phyloP scores from a whole-genome alignment of 2,888 invertebrate species.

The Bellardia pandia region DNA sequence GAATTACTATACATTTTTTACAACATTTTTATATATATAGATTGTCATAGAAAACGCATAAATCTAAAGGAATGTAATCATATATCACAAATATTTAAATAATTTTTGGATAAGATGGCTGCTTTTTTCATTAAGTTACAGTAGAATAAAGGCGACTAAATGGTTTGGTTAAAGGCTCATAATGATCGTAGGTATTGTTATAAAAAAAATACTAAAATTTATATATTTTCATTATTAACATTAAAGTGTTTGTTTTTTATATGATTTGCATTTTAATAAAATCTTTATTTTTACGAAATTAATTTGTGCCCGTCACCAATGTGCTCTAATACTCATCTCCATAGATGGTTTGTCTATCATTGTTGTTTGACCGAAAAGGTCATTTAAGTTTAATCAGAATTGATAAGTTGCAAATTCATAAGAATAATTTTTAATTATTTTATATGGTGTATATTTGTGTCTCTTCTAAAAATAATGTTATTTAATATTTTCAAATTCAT shows the following conservation, averaged over 20 bases:
- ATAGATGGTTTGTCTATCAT: neutral
- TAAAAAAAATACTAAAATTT: too few species aligned
- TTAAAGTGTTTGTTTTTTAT: too few species aligned
- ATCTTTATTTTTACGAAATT: neutral
- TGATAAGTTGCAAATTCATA: conserved; percentile 5
- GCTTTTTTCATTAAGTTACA: too few species aligned
- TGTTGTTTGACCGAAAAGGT: conserved; percentile 6
- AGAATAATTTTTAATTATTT: neutral
- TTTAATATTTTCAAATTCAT: conserved; percentile 2
- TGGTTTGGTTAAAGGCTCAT: too few species aligned
- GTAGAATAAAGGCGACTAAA: too few species aligned
- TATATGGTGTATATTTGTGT: neutral
- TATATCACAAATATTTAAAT: neutral
- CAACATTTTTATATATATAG: too few species aligned
- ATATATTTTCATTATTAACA: too few species aligned
- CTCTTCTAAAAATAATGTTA: neutral
- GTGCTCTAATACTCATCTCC: neutral
- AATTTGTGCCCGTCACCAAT: neutral
- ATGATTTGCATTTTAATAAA: too few species aligned
- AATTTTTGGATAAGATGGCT: too few species aligned
- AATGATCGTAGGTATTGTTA: too few species aligned
- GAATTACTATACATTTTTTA: too few species aligned
- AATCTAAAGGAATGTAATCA: neutral
- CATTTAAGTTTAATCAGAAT: conserved; percentile 8
- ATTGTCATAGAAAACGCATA: neutral